Base-by-base conservation (phyloP, 2,888 invertebrate species). In the Diaphora mendica region DNA sequence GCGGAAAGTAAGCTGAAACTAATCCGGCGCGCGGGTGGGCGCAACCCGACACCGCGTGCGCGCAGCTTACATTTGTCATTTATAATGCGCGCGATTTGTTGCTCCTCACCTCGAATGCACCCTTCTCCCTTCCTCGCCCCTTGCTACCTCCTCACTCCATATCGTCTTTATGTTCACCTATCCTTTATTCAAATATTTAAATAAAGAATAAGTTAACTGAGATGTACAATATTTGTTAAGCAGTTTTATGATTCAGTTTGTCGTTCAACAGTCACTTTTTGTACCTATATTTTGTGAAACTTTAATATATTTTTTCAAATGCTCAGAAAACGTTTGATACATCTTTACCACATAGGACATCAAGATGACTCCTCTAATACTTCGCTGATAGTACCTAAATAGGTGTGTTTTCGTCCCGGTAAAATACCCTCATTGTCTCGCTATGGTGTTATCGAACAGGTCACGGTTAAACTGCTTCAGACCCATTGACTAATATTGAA, bases 41-140 rank as follows among this genome's bases (percentile, higher is more conserved):
- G 94, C 92, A 93, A 95, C 91, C 89, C 90, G 90, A 95, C 95
- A 95, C 94, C 93, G 91, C 90, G 89, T 86, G 89, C 92, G 92
- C 91, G 89, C 91, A 88, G 91, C 93, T 94, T 93, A 94, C 95
- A 95, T 95, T 95, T 95, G 95, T 95, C 95, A 95, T 95, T 94
- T 93, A 94, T 94, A 95, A 95, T 95, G 94, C 95, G 91, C 91
- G 94, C 95, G 95, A 95, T 95, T 95, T 95, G 95, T 95, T 95
- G 95, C 92, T 92, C 91, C 91, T 93, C 93, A 91, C 90, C 89
- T 91, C 88, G 77, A 70, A 68, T 73, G 70, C 72, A 70, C 64
- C 70, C 76, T 81, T 80, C 81, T 81, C 83, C 39, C 67, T 44
- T 26, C 75, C 74, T 64, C 62, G 11, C 66, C 55, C 42, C 64